Conservation (phyloP, 1,140 invertebrate genomes). For the Drosophila bipectinata region DNA sequence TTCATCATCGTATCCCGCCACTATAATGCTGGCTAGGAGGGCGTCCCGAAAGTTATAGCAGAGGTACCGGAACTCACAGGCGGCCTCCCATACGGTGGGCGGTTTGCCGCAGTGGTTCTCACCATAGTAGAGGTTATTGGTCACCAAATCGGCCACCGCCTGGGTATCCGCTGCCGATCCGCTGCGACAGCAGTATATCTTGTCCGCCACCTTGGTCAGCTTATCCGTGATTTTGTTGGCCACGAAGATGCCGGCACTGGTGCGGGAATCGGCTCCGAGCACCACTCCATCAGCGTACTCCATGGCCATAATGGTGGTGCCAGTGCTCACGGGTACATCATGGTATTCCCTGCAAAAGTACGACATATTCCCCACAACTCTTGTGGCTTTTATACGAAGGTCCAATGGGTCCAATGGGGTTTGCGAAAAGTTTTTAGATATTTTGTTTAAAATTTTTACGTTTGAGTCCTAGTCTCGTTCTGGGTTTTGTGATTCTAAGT, state of each 20-base stretch:
- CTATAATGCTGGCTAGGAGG: background rate
- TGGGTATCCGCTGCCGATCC: background rate
- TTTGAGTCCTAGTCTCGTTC: background rate
- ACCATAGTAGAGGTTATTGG: background rate
- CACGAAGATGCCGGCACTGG: background rate
- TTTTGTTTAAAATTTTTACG: background rate
- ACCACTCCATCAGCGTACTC: background rate
- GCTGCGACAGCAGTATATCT: background rate
- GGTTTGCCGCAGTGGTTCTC: background rate
- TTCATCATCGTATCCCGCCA: background rate
- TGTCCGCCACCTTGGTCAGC: background rate
- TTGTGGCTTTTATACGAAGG: background rate
- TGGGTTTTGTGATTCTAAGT: background rate
- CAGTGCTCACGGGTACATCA: background rate
- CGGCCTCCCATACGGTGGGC: background rate
- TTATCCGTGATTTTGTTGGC: background rate
- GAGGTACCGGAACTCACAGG: background rate
- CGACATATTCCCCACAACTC: background rate
- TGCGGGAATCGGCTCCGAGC: conserved; percentile 1
- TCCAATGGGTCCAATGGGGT: too few relatives aligned
- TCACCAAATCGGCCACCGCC: background rate
- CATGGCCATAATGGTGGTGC: background rate
- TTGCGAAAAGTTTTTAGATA: too few relatives aligned
- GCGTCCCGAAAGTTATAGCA: background rate
- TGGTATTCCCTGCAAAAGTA: background rate